Conservation (phyloP, 1,140 invertebrate species). For the Tetramorium simillimum region DNA sequence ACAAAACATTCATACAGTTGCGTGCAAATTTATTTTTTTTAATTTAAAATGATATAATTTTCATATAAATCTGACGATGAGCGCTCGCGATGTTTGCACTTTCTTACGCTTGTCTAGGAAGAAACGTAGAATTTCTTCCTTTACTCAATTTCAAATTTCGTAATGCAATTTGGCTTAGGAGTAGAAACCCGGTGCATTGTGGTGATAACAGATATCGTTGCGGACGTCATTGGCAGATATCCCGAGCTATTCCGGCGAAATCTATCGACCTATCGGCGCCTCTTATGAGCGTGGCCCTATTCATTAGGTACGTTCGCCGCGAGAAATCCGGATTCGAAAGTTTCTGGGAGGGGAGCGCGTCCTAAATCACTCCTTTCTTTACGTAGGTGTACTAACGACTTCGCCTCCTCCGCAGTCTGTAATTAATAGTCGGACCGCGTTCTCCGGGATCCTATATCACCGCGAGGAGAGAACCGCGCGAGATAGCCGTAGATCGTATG, state of each 20-base stretch:
- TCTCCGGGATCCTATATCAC: constrained; percentile 68
- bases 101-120: background rate
- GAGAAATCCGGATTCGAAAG: constrained; percentile 63
- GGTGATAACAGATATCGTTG: constrained; percentile 40
- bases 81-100: background rate
- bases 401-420: constrained; percentile 71
- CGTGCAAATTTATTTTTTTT: background rate
- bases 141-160: background rate
- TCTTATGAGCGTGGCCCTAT: constrained; percentile 3
- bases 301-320: constrained; percentile 48
- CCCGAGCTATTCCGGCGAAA: constrained; percentile 14
- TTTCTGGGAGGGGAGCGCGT: background rate
- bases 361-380: constrained; percentile 75
- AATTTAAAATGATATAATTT: background rate
- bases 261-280: constrained; percentile 52
- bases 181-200: background rate
- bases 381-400: constrained; percentile 76
- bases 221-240: constrained; percentile 41
- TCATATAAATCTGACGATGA: background rate
- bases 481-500: constrained; percentile 50
- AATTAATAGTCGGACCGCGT: constrained; percentile 73
- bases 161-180: constrained; percentile 4
- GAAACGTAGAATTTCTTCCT: background rate
- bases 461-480: constrained; percentile 22
- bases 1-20: background rate